Evolutionary conservation across 1,140 invertebrate genomes (phyloP).

Genomic region (Temnothorax longispinosus): DNA sequence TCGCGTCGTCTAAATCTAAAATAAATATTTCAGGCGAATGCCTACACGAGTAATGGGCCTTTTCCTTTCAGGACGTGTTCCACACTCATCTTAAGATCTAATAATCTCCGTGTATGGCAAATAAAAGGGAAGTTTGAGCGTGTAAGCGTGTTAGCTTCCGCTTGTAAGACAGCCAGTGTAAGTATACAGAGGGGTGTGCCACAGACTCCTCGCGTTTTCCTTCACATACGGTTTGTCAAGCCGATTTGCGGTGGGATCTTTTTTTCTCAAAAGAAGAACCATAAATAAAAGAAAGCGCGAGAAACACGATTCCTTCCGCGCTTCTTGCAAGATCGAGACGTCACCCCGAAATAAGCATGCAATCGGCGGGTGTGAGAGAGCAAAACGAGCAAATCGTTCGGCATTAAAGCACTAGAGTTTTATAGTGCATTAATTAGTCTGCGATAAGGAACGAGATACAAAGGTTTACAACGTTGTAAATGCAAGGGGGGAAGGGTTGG

Average conservation of each 20-base stretch:
- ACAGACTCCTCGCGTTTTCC: background rate
- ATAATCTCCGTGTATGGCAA: constrained; percentile 62
- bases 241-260: background rate
- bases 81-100: constrained; percentile 46
- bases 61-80: constrained; percentile 10
- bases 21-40: constrained; percentile 60
- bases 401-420: constrained; percentile 67
- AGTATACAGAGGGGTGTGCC: background rate
- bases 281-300: background rate
- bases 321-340: background rate
- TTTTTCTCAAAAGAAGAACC: background rate
- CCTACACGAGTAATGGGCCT: constrained; percentile 22
- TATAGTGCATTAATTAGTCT: constrained; percentile 76
- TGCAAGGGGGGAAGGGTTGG: constrained; percentile 29
- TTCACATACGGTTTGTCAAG: background rate
- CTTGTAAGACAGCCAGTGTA: background rate
- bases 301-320: background rate
- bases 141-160: background rate
- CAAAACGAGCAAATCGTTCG: constrained; percentile 57
- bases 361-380: background rate
- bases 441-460: constrained; percentile 70
- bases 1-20: constrained; percentile 52
- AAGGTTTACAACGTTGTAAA: constrained; percentile 78
- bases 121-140: constrained; percentile 28
- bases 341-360: constrained; percentile 21